Evolutionary conservation across 2,888 invertebrate genomes (phyloP).

Genomic region (Philhelius pedissequus): DNA sequence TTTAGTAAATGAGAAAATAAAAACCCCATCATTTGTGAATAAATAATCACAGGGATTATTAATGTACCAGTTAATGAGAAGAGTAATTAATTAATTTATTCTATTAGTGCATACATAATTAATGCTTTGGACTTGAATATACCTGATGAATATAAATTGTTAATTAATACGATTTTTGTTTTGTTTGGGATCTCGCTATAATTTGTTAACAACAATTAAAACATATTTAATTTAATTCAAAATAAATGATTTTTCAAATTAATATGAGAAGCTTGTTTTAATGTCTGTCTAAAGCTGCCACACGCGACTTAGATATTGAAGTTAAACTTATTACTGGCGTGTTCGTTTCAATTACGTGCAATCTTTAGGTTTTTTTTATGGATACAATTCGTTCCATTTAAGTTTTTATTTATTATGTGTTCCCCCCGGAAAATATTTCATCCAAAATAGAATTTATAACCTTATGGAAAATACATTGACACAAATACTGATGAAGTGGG

Average conservation of each 20-base stretch:
- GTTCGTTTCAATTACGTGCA: too few relatives aligned
- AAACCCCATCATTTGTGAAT: not conserved
- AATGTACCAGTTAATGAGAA: not conserved
- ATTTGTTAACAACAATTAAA: conserved; percentile 39
- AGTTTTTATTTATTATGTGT: too few relatives aligned
- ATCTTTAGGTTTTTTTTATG: too few relatives aligned
- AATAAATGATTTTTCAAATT: conserved; percentile 14
- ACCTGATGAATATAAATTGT: conserved; percentile 26
- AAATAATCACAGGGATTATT: not conserved
- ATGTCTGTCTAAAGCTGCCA: conserved; percentile 11
- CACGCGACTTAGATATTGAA: not conserved
- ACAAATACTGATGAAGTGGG: too few relatives aligned
- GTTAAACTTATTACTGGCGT: not conserved
- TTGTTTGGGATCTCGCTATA: not conserved
- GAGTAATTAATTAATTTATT: not conserved
- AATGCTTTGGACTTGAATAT: not conserved
- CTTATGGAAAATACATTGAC: too few relatives aligned
- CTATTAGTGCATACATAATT: not conserved
- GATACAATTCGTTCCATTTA: too few relatives aligned
- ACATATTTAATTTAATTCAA: not conserved
- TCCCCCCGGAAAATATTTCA: too few relatives aligned
- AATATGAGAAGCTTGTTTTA: conserved; percentile 24
- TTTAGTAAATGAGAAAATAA: not conserved
- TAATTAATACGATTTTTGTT: not conserved
- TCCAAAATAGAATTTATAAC: too few relatives aligned